Base-by-base conservation (phyloP, 2,888 invertebrate species). In the Germaria angustata region DNA sequence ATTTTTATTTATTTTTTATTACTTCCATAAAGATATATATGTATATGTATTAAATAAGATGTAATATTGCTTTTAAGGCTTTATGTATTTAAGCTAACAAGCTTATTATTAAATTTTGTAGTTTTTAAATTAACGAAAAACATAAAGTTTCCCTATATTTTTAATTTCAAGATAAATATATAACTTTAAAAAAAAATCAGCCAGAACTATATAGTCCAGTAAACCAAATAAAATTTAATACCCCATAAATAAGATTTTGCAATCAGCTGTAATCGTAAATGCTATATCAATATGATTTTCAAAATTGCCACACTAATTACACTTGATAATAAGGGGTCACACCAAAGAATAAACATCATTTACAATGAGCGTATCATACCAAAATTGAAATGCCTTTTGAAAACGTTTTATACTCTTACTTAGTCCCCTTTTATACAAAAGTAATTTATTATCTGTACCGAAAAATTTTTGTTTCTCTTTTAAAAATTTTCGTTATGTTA, bases 51-150 rank as follows among this genome's bases (percentile, higher is more conserved):
- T 44, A 84, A 72, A 66, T 83, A 85, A 85, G 39, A 66, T 71
- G 41, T 85, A 88, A 87, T 87, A 87, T 88, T 69, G 72, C 69
- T 85, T 83, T 84, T 84, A 84, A 85, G 84, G 84, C 86, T 87
- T 88, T 87, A 81, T 88, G 79, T 87, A 82, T 66, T 76, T 75
- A 79, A 79, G 66, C 65, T 66, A 61, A 66, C 46, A 76, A 77
- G 66, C 49, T 86, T 88, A 53, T 71, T 28, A 79, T 84, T 49
- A 69, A 55, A 75, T 73, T n/a, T 83, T 49, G 61, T 83, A 84
- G 79, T 78, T 81, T 85, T 81, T 84, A 79, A 85, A 71, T 85
- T 44, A 78, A 80, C 61, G 24, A 51, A 59, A 51, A 28, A 55
- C 7, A 41, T 55, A 24, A 41, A 28, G 15, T 32, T 41, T 13